A percentile compares a stretch with the other conserved stretches of the same genome.
Evolutionary conservation across 2,888 invertebrate species (phyloP).

Genomic region (Agrypnus murinus): DNA sequence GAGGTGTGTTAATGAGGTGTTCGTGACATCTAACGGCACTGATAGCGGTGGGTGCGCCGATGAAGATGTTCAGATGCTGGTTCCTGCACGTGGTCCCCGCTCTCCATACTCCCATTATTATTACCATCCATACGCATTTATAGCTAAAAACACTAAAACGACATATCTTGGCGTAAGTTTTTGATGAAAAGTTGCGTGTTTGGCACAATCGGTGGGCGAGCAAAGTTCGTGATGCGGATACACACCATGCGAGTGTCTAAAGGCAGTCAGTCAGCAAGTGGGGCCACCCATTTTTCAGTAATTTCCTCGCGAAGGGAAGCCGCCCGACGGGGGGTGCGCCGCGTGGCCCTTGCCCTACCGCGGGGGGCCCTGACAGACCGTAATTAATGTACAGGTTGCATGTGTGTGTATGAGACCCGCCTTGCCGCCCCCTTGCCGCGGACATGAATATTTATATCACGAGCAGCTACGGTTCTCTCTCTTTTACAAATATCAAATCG

Average conservation of each 20-base stretch:
- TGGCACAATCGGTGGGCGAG: constrained; percentile 47
- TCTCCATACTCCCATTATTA: constrained; percentile 2
- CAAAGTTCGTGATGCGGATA: constrained; percentile 49
- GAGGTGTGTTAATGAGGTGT: constrained; percentile 60
- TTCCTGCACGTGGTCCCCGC: constrained; percentile 34
- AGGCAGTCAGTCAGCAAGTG: constrained; percentile 54
- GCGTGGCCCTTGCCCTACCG: constrained; percentile 61
- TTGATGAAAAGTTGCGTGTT: constrained; percentile 49
- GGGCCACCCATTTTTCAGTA: constrained; percentile 66
- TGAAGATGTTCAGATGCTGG: constrained; percentile 50
- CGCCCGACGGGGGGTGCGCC: constrained; percentile 59
- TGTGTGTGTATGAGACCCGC: constrained; percentile 64
- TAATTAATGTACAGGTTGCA: constrained; percentile 69
- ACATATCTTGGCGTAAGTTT: constrained; percentile 32
- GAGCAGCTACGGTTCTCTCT: constrained; percentile 46
- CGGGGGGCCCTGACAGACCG: constrained; percentile 64
- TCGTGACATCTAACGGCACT: constrained; percentile 57
- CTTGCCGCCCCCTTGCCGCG: constrained; percentile 61
- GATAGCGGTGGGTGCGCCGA: constrained; percentile 46
- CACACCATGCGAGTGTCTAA: constrained; percentile 46
- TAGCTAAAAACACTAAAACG: constrained; percentile 25
- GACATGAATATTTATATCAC: constrained; percentile 59
- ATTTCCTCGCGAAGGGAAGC: constrained; percentile 65
- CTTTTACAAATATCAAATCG: constrained; percentile 51
- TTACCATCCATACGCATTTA: not conserved